Conservation (phyloP, 1,140 invertebrate species). For the Triops longicaudatus region DNA sequence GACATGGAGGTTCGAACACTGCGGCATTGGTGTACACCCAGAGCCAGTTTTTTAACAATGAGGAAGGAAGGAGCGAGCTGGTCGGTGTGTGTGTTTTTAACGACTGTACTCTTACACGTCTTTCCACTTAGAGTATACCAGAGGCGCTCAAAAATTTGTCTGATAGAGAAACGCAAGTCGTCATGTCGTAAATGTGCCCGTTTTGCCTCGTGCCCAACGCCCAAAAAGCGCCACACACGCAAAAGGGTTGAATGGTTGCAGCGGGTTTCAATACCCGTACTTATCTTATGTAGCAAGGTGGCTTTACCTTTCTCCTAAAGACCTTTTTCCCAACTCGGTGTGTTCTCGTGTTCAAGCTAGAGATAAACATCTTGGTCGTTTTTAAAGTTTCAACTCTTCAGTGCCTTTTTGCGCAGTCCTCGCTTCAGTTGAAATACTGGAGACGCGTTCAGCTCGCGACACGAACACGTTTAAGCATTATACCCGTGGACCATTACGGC, state of each 20-base stretch:
- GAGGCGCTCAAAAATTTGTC: constrained; percentile 10
- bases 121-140: constrained; percentile 4
- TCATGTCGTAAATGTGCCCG: constrained; percentile 3
- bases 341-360: background rate
- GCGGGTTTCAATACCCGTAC: background rate
- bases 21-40: background rate
- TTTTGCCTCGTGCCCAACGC: constrained; percentile 13
- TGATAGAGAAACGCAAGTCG: background rate
- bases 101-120: background rate
- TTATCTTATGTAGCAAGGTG: background rate
- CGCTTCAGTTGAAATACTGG: background rate
- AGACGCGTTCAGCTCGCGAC: constrained; percentile 13
- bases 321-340: background rate
- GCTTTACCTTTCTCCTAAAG: background rate
- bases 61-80: background rate
- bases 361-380: background rate
- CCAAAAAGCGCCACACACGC: background rate
- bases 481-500: background rate
- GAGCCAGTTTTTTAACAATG: background rate
- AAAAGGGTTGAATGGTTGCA: background rate
- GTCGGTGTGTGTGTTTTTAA: background rate
- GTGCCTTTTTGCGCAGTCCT: background rate
- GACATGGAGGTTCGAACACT: background rate
- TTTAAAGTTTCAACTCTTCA: background rate
- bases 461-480: constrained; percentile 12